Evolutionary conservation across 2,888 invertebrate genomes (phyloP), one percentile per base, ranked within the genome.

Genomic region (Xanthorhoe designata): DNA sequence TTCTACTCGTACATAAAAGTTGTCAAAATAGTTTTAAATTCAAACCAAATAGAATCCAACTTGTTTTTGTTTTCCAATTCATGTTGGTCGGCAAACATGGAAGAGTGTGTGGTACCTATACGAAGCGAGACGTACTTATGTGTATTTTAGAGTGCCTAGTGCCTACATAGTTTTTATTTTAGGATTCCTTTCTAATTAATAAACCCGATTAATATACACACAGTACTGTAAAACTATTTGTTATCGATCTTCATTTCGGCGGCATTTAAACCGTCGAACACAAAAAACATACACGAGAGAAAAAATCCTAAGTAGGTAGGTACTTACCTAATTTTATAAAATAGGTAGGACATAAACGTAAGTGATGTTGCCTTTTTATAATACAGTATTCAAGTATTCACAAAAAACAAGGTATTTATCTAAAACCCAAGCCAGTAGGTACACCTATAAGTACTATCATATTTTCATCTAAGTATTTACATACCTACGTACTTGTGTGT

Each of bases 21-120:
- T 8, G 9, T 4, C 38, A 42, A 42, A 38, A 13, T 7, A 13
- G 15, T 19, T 51, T 62, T 19, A 10, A 10, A 52, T n/a, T 5
- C 18, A 47, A 61, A 55, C 35, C 61, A 61, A 61, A 61, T 38
- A 61, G 13, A 55, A 50, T 45, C n/a, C 18, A n/a, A 32, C 17
- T 38, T 62, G 24, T 24, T 55, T 62, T 54, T 3, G 8, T 32
- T 53, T 32, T 29, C 10, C 13, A n/a, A 55, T 24, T 35, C 50
- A 17, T 51, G 49, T 55, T 29, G 49, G 49, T 19, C 4, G 19
- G 47, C 32, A 56, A 56, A 56, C 38, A 56, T 15, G 50, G 32
- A 24, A 42, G 54, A 35, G 45, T 17, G 53, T 19, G 24, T 3
- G 4, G 24, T 24, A 24, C 24, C 24, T 24, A 24, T 24, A 55